phyloP scores from a whole-genome alignment of 2,888 invertebrate genomes.

The Spilosoma lubricipeda region DNA sequence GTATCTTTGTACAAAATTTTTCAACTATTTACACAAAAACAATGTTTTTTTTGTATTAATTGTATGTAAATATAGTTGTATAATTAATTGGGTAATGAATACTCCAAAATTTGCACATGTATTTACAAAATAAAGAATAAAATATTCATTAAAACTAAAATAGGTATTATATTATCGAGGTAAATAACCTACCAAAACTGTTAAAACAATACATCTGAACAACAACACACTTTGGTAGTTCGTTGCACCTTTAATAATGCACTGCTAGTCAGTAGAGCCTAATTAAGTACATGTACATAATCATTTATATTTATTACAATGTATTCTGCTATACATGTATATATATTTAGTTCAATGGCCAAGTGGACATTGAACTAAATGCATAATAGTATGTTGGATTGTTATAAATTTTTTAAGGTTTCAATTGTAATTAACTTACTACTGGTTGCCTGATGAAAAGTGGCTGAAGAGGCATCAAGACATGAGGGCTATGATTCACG shows the following conservation, averaged over 20 bases:
- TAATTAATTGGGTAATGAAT: constrained; percentile 7
- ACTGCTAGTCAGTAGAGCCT: constrained; percentile 28
- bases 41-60: background rate
- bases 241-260: constrained; percentile 65
- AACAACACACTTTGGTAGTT: constrained; percentile 63
- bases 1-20: background rate
- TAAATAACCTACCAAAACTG: constrained; percentile 57
- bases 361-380: background rate
- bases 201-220: constrained; percentile 50
- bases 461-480: too few species aligned
- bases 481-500: background rate
- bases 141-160: constrained; percentile 32
- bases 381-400: background rate
- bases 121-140: constrained; percentile 15
- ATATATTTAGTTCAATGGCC: background rate
- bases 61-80: constrained; percentile 10
- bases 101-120: background rate
- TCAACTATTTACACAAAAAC: background rate
- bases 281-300: constrained; percentile 22
- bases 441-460: background rate
- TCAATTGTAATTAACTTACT: background rate
- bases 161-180: constrained; percentile 35
- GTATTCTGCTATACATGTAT: background rate
- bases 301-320: constrained; percentile 1
- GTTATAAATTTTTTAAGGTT: background rate